A percentile compares a stretch with the other conserved stretches of the same genome.
phyloP scores from a whole-genome alignment of 1,140 invertebrate species.

The Drosophila nigromelanica region DNA sequence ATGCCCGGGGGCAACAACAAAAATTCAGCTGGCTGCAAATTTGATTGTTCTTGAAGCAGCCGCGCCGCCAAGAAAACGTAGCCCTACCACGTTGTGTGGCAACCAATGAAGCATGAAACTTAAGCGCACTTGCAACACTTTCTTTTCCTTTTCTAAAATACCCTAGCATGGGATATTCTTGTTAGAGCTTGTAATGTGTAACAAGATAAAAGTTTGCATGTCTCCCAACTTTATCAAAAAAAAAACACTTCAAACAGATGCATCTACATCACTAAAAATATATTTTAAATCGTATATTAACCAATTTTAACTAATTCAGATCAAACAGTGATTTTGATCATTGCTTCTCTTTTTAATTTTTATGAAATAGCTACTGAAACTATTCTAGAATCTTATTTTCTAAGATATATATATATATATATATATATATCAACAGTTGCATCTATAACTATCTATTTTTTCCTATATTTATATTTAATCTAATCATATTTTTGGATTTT shows the following conservation, averaged over 20 bases:
- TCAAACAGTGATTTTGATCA: no score
- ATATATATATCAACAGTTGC: no score
- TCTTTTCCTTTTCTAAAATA: conserved; percentile 7
- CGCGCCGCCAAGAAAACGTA: conserved; percentile 52
- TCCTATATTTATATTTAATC: no score
- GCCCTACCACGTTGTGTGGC: conserved; percentile 14
- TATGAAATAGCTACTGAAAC: no score
- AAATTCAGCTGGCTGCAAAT: conserved; percentile 73
- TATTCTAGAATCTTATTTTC: no score
- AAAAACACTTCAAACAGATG: background rate
- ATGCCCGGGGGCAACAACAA: conserved; percentile 49
- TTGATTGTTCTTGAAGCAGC: conserved; percentile 73
- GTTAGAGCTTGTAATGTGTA: background rate
- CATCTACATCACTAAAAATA: no score
- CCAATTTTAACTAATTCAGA: no score
- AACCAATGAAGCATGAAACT: conserved; percentile 80
- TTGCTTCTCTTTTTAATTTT: no score
- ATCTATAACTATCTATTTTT: no score
- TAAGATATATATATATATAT: no score
- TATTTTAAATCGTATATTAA: no score
- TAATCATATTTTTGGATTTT: no score
- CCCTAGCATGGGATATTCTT: background rate
- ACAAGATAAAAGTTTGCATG: background rate
- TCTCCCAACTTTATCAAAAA: background rate
- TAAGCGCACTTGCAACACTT: conserved; percentile 79